Percentiles rank a stretch among this genome's conserved stretches.
Conservation (phyloP, 2,113 vertebrate genomes). For the Patagioenas fasciata region DNA sequence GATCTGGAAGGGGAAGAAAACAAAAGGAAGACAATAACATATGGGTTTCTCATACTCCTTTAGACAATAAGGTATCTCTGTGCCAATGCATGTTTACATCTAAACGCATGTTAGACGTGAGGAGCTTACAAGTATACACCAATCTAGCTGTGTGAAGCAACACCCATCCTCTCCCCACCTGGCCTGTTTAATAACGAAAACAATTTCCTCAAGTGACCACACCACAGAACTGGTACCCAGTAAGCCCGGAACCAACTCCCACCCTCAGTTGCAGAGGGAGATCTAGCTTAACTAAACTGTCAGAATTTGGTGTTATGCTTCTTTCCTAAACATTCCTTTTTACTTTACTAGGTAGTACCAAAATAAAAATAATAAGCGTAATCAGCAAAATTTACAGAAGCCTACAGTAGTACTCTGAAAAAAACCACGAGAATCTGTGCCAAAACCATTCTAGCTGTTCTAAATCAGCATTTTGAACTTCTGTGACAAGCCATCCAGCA, state of each 20-base stretch:
- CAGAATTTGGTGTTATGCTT: not conserved
- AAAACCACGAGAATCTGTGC: not conserved
- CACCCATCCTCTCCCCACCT: not conserved
- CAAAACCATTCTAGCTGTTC: not conserved
- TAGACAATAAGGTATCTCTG: not conserved
- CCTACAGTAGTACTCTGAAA: not conserved
- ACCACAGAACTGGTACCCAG: not conserved
- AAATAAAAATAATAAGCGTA: not conserved
- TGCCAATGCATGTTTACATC: not conserved
- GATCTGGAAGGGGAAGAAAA: constrained; percentile 67
- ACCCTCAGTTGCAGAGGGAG: not conserved
- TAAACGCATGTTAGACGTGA: not conserved
- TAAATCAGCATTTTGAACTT: not conserved
- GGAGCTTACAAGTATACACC: not conserved
- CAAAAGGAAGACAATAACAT: not conserved
- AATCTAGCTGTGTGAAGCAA: not conserved
- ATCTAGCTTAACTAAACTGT: not conserved
- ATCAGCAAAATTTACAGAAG: not conserved
- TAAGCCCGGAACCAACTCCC: not conserved
- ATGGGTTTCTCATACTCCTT: not conserved
- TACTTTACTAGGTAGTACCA: not conserved
- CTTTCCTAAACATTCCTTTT: not conserved
- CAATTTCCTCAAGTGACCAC: not conserved
- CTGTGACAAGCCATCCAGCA: not conserved
- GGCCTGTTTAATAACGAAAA: not conserved